phyloP scores from a whole-genome alignment of 2,888 invertebrate species.

The Rotaria socialis region DNA sequence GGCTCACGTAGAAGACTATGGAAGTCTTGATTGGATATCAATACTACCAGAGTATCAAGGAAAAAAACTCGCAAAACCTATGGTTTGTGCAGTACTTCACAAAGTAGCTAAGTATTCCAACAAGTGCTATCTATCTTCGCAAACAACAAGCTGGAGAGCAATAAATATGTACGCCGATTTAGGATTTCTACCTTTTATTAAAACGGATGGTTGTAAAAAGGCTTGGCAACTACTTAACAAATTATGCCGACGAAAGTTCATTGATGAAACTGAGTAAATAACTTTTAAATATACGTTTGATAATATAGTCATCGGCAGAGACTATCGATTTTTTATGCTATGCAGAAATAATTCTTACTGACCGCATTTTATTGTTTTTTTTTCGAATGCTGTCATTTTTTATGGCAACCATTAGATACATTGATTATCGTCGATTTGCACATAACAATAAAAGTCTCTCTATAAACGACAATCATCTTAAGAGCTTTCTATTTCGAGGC shows the following conservation, averaged over 20 bases:
- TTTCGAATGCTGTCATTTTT: too few species aligned
- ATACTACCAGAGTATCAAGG: constrained; percentile 4
- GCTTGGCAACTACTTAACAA: neutral
- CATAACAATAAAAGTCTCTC: too few species aligned
- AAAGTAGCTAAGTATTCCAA: neutral
- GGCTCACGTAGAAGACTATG: neutral
- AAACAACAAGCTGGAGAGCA: constrained; percentile 4
- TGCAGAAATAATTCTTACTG: too few species aligned
- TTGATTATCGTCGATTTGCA: too few species aligned
- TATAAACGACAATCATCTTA: too few species aligned
- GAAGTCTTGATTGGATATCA: neutral
- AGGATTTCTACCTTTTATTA: neutral
- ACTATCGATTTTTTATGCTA: too few species aligned
- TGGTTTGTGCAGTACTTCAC: neutral
- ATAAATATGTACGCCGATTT: neutral
- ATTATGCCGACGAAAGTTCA: neutral
- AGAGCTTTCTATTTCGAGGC: too few species aligned
- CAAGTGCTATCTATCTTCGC: neutral
- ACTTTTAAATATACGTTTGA: too few species aligned
- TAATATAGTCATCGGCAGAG: too few species aligned
- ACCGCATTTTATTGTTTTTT: too few species aligned
- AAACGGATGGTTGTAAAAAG: neutral
- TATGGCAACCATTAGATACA: too few species aligned
- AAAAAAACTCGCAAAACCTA: neutral
- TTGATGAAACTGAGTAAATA: too few species aligned